phyloP scores from a whole-genome alignment of 2,888 invertebrate genomes.

The Polia nebulosa region DNA sequence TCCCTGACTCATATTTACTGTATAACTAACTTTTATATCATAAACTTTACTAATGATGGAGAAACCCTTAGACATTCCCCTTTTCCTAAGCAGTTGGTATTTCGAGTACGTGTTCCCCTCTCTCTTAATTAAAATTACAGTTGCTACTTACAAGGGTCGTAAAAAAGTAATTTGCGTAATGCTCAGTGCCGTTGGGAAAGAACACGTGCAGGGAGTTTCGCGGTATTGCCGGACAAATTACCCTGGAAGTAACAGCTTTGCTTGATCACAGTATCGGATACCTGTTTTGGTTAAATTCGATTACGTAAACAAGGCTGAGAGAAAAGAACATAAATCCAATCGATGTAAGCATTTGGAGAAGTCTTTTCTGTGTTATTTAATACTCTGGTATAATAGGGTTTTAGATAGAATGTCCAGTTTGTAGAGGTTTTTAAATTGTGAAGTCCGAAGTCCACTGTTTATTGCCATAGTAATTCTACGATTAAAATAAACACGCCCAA shows the following conservation, averaged over 20 bases:
- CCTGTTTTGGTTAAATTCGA: slow-evolving; percentile 44
- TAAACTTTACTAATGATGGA: background rate
- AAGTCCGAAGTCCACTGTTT: slow-evolving; percentile 13
- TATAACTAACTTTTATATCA: background rate
- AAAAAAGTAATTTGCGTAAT: slow-evolving; percentile 58
- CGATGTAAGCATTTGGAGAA: background rate
- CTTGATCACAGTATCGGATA: slow-evolving; percentile 11
- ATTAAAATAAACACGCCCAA: slow-evolving; percentile 4
- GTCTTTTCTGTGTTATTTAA: background rate
- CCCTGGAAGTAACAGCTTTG: slow-evolving; percentile 33
- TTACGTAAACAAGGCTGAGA: slow-evolving; percentile 19
- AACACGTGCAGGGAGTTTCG: slow-evolving; percentile 39
- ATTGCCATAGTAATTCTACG: background rate
- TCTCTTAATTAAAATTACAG: slow-evolving; percentile 49
- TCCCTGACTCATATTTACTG: background rate
- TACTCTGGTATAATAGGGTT: background rate
- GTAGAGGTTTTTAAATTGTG: background rate
- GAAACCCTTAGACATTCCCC: background rate
- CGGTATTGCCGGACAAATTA: slow-evolving; percentile 46
- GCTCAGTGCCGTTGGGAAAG: slow-evolving; percentile 54
- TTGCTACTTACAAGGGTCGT: slow-evolving; percentile 32
- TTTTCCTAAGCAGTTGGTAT: slow-evolving; percentile 5
- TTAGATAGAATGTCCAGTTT: background rate
- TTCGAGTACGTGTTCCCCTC: slow-evolving; percentile 1
- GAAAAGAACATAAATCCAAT: background rate